These are phyloP conservation scores for Drosophila orosa DNA, from an alignment of 1,140 invertebrate genomes.

Conservation along the genomic window DNA sequence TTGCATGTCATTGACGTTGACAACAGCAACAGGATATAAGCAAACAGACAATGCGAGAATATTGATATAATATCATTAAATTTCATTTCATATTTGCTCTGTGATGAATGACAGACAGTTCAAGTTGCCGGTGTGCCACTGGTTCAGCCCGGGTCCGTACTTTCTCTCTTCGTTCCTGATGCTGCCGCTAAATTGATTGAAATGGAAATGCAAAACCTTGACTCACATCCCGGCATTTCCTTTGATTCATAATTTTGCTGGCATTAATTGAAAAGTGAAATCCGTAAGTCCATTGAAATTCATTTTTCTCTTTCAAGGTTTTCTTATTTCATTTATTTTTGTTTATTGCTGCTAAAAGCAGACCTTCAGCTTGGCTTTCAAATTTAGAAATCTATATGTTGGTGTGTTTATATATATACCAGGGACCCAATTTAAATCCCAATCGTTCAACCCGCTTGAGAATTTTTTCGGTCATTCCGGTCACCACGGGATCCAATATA, in stretches of 20 bases:
- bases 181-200: constrained; percentile 24
- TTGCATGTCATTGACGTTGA: constrained; percentile 71
- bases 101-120: constrained; percentile 51
- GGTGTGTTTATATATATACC: background rate
- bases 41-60: constrained; percentile 53
- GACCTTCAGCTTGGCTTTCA: background rate
- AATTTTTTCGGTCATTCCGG: too few relatives aligned
- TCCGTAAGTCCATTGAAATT: constrained; percentile 48
- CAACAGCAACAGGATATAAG: constrained; percentile 34
- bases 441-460: too few relatives aligned
- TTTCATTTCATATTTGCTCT: constrained; percentile 64
- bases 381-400: background rate
- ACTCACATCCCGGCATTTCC: constrained; percentile 35
- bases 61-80: constrained; percentile 72
- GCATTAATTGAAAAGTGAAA: constrained; percentile 66
- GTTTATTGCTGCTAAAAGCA: constrained; percentile 6
- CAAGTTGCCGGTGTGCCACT: constrained; percentile 31
- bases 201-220: constrained; percentile 63
- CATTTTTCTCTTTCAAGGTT: constrained; percentile 21
- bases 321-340: constrained; percentile 9
- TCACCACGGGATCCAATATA: too few relatives aligned
- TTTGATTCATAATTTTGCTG: constrained; percentile 56
- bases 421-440: too few relatives aligned
- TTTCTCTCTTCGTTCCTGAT: constrained; percentile 3
- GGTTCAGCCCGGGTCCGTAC: background rate